These are phyloP conservation scores for Prionace glauca DNA, from an alignment of 2,797 vertebrate genomes.

Conservation along the genomic window DNA sequence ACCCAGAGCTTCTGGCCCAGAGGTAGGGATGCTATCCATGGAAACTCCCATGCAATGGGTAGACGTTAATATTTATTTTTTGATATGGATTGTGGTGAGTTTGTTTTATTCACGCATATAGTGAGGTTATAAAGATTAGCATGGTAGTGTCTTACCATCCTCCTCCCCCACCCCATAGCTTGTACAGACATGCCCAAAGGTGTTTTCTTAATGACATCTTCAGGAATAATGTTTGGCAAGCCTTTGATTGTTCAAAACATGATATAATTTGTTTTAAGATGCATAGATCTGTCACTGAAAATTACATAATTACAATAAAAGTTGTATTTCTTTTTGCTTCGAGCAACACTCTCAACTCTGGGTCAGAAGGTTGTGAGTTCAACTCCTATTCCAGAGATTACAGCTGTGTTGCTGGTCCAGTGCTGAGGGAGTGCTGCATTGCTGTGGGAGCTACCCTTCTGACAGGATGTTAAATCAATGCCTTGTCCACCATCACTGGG, in stretches of 20 bases:
- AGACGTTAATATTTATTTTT: background rate
- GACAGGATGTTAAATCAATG: no score
- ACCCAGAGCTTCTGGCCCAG: no score
- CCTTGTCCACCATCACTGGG: no score
- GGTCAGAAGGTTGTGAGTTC: background rate
- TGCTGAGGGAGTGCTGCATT: no score
- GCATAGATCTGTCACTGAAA: background rate
- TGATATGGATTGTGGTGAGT: background rate
- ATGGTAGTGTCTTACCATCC: background rate
- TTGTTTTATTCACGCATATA: background rate
- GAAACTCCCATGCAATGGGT: background rate
- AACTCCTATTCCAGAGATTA: background rate
- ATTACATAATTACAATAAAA: background rate
- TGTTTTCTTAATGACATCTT: background rate
- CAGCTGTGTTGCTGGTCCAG: no score
- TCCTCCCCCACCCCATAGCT: background rate
- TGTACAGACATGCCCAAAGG: background rate
- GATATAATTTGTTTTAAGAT: background rate
- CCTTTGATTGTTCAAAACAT: background rate
- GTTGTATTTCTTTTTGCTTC: background rate
- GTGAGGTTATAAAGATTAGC: background rate
- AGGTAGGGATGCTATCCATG: no score
- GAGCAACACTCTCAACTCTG: background rate
- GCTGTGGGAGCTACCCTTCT: no score
- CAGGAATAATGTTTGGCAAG: background rate